These are phyloP conservation scores for Drosophila meridiana DNA, from an alignment of 2,888 invertebrate genomes.

Conservation along the genomic window DNA sequence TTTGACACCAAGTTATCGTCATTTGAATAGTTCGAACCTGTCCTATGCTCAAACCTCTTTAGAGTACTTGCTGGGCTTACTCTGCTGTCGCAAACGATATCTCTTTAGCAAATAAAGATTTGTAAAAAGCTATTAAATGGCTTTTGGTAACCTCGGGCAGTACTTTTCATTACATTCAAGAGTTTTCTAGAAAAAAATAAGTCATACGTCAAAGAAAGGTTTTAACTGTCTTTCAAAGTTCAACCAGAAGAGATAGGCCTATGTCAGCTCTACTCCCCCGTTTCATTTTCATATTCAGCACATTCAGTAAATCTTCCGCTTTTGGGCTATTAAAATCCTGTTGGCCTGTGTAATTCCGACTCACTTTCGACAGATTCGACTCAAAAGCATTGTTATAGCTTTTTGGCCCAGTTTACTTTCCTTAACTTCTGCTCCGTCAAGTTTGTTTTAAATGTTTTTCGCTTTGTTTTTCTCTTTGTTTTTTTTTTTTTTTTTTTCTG, in stretches of 20 bases:
- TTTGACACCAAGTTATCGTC: too few species aligned
- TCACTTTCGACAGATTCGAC: neutral
- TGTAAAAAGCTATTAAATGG: too few species aligned
- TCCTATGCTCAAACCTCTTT: too few species aligned
- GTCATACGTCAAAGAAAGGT: neutral
- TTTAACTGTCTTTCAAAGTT: neutral
- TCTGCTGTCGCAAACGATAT: too few species aligned
- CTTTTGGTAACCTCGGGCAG: too few species aligned
- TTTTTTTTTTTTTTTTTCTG: neutral
- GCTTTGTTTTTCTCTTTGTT: neutral
- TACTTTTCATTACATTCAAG: too few species aligned
- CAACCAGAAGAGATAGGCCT: neutral
- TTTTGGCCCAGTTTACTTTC: conserved; percentile 1
- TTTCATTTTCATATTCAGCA: neutral
- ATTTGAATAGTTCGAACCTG: too few species aligned
- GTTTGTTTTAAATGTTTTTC: conserved; percentile 4
- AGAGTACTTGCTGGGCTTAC: too few species aligned
- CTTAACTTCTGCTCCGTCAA: neutral
- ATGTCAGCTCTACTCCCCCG: neutral
- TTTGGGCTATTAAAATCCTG: neutral
- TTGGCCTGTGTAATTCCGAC: neutral
- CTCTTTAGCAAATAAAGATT: too few species aligned
- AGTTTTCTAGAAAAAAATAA: neutral
- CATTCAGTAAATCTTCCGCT: neutral
- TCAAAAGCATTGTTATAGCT: neutral